Base-by-base conservation (phyloP, 2,888 invertebrate species). In the Noctua janthina region DNA sequence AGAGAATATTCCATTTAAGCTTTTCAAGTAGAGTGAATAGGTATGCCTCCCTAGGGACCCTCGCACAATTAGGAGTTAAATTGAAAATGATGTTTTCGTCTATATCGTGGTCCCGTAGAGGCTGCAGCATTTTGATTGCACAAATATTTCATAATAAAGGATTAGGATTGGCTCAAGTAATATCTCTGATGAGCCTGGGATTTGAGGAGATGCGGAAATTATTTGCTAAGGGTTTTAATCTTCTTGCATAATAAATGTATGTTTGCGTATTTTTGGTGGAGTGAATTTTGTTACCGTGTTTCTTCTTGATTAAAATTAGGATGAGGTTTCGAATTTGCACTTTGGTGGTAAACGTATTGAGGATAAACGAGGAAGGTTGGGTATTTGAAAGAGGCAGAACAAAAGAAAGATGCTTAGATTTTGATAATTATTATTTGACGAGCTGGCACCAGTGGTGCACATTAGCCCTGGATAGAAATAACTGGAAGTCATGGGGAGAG, bases 21-120 rank as follows among this genome's bases (percentile, higher is more conserved):
- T 87, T 83, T 89, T 87, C 89, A 88, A 86, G 87, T 79, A 84
- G 81, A 88, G 87, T 86, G 89, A 87, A 87, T 90, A 89, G 89
- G 86, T 90, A 90, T 84, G 78, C 84, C 81, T 76, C 94, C 89
- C 92, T 59, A 69, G 93, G 91, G 93, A 89, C 78, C 59, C 73
- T 81, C 84, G 91, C 84, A 92, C 92, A 94, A 94, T 95, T 93
- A 94, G 91, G 92, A 90, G 91, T 91, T 92, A 94, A 95, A 95
- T 95, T 95, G 94, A 94, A 95, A 94, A 94, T 93, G 93, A 94
- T 93, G 92, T 92, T 90, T 29, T 90, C 90, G 86, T 88, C 89
- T 88, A 88, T 87, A 89, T 88, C 88, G 79, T 84, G 68, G 66
- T 66, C 68, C 84, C 81, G 59, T 62, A 13, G 83, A 82, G 83